phyloP scores from a whole-genome alignment of 2,888 invertebrate species.

The Reticulitermes lucifugus region DNA sequence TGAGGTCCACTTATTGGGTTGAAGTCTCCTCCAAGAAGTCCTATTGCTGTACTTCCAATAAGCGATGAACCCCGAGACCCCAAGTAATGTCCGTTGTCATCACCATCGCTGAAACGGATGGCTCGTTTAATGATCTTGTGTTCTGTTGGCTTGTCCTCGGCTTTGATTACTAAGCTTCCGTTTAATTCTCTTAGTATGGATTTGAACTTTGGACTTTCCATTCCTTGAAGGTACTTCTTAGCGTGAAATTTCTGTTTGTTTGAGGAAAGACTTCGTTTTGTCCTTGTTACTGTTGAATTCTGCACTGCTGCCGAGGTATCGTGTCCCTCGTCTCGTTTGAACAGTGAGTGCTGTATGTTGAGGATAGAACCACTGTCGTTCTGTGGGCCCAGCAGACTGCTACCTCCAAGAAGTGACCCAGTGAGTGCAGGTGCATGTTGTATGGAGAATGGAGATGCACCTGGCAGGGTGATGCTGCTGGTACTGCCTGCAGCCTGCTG shows the following conservation, averaged over 20 bases:
- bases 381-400: background rate
- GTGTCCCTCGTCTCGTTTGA: conserved; percentile 56
- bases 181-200: background rate
- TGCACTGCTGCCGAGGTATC: background rate
- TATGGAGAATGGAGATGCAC: conserved; percentile 22
- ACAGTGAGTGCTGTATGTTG: conserved; percentile 50
- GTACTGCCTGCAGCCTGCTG: background rate
- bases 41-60: background rate
- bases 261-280: background rate
- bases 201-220: background rate
- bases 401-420: background rate
- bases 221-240: background rate
- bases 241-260: background rate
- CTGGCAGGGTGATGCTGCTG: conserved; percentile 25
- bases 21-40: conserved; percentile 43
- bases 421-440: background rate
- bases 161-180: background rate
- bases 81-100: background rate
- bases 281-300: background rate
- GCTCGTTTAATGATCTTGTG: conserved; percentile 8
- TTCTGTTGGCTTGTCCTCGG: background rate
- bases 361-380: background rate
- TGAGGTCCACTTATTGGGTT: conserved; percentile 41
- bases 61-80: background rate
- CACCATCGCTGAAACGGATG: background rate